phyloP scores from a whole-genome alignment of 2,888 invertebrate genomes.

The Hoplodrina ambigua region DNA sequence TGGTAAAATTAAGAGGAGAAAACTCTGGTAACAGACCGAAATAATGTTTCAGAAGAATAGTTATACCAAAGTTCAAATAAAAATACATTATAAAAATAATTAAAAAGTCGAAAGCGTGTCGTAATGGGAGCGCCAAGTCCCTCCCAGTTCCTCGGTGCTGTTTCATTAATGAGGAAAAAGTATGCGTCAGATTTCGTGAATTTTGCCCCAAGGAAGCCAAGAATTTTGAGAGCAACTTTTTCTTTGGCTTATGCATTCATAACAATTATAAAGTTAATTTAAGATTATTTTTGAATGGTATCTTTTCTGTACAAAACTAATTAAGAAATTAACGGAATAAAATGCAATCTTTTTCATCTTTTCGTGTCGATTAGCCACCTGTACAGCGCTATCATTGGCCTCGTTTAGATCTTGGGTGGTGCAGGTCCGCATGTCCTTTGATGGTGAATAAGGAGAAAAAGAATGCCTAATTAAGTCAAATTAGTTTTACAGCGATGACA shows the following conservation, averaged over 20 bases:
- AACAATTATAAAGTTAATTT: slow-evolving; percentile 47
- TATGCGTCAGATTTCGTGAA: slow-evolving; percentile 55
- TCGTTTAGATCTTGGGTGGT: no score
- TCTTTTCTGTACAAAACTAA: slow-evolving; percentile 3
- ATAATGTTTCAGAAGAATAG: not conserved
- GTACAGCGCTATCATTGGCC: no score
- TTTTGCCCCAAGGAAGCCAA: slow-evolving; percentile 41
- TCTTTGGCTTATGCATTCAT: slow-evolving; percentile 39
- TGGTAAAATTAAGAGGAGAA: not conserved
- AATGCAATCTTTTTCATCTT: not conserved
- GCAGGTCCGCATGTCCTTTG: no score
- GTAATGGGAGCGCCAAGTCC: slow-evolving; percentile 31
- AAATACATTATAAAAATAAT: slow-evolving; percentile 33
- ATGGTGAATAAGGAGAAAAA: no score
- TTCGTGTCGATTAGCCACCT: no score
- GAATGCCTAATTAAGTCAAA: no score
- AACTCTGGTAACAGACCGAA: not conserved
- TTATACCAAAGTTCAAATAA: slow-evolving; percentile 4
- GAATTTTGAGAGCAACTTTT: slow-evolving; percentile 37
- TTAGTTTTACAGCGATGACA: no score
- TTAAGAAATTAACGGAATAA: slow-evolving; percentile 1
- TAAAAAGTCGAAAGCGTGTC: slow-evolving; percentile 28
- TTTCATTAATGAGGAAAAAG: slow-evolving; percentile 63
- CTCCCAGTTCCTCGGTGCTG: slow-evolving; percentile 42
- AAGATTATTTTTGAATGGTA: slow-evolving; percentile 5